Base-by-base conservation (phyloP, 1,140 invertebrate genomes). In the Camponotus floridanus region DNA sequence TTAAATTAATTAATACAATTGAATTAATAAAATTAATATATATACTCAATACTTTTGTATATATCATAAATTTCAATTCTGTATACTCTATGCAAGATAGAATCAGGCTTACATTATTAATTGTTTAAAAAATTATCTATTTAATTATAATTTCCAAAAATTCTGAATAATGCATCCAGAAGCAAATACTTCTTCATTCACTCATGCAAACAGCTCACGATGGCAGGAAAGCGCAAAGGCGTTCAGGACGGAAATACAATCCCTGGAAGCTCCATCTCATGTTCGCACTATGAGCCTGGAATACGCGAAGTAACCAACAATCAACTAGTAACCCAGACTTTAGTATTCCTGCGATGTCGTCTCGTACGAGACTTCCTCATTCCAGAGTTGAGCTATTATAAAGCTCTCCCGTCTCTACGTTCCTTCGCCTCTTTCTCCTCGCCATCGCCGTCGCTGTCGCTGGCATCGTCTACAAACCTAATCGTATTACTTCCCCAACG, bases 311-410 rank as follows among this genome's bases (percentile, higher is more conserved):
- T 91, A 90, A 91, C 89, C 87, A 91, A 92, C 88, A 92, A 92
- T 90, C 86, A 83, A 91, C 91, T 92, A 91, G 91, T 93, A 93
- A 93, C 92, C 92, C 87, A 94, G 90, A 92, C 92, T 93, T 94
- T 94, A 93, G 92, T 94, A 94, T 93, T 94, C 92, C 81, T 90
- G 85, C 73, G 84, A 88, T 91, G 92, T 93, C 87, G 87, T 91
- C 85, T 64, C 86, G 84, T 90, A 87, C 87, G 86, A 91, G 87
- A 89, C 89, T 93, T 92, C 92, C 92, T 92, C 91, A 92, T 93
- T 93, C 91, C 92, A 92, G 67, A 92, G 87, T 78, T 87, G 79
- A 89, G 78, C 87, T 91, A 93, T 92, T 91, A 91, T 91, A 84
- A 92, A 92, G 57, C 90, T 88, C 87, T 88, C 78, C 85, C 84